Evolutionary conservation across 2,888 invertebrate genomes (phyloP).

Genomic region (Cotesia congregata): DNA sequence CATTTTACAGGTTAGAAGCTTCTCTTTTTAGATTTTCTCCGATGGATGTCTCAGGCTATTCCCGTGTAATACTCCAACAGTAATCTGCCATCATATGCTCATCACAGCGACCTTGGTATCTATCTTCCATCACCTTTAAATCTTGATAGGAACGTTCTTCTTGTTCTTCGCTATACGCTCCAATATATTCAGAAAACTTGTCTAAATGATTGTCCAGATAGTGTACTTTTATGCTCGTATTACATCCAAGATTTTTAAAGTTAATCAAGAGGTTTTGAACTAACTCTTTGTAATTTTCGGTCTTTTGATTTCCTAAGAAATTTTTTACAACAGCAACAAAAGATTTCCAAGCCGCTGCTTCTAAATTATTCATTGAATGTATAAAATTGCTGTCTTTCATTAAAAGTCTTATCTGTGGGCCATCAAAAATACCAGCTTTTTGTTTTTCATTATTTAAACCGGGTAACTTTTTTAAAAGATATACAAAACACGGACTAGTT

Average conservation of each 20-base stretch:
- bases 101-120: slow-evolving; percentile 61
- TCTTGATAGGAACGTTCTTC: slow-evolving; percentile 63
- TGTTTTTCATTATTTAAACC: slow-evolving; percentile 46
- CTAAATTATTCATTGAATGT: slow-evolving; percentile 41
- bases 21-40: no score
- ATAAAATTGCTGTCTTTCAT: slow-evolving; percentile 46
- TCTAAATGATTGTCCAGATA: slow-evolving; percentile 58
- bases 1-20: slow-evolving; percentile 1
- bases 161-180: slow-evolving; percentile 59
- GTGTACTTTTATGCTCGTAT: slow-evolving; percentile 59
- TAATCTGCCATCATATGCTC: no score
- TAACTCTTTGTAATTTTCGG: slow-evolving; percentile 42
- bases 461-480: slow-evolving; percentile 44
- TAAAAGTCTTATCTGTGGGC: slow-evolving; percentile 50
- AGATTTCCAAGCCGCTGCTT: slow-evolving; percentile 46
- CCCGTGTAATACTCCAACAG: no score
- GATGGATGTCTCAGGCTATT: no score
- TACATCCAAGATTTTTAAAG: slow-evolving; percentile 39
- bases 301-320: slow-evolving; percentile 46
- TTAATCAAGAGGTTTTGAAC: not conserved
- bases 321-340: slow-evolving; percentile 43
- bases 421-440: slow-evolving; percentile 50
- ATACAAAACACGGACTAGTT: slow-evolving; percentile 48
- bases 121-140: slow-evolving; percentile 57
- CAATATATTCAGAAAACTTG: slow-evolving; percentile 59